These are phyloP conservation scores for Gobio gobio DNA, from an alignment of 2,113 vertebrate genomes.

Conservation along the genomic window DNA sequence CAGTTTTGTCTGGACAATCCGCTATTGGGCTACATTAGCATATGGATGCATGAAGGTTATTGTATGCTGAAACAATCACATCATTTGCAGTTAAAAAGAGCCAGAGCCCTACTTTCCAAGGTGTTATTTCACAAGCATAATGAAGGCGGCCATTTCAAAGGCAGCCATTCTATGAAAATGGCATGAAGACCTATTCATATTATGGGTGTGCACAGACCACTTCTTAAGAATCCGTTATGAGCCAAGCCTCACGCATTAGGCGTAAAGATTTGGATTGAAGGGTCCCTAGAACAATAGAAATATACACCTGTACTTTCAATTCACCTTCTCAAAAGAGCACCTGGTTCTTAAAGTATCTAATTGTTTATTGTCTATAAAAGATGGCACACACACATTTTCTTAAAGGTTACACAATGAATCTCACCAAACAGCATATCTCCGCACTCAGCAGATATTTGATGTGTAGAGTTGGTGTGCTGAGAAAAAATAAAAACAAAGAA, in stretches of 20 bases:
- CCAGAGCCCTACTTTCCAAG: conserved; percentile 33
- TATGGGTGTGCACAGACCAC: conserved; percentile 19
- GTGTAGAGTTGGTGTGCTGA: neutral
- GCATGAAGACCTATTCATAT: conserved; percentile 37
- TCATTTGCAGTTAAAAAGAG: conserved; percentile 48
- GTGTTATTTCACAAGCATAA: conserved; percentile 45
- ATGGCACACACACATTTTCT: neutral
- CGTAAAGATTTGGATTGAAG: neutral
- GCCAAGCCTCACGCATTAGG: conserved; percentile 12
- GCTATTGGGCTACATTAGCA: conserved; percentile 6
- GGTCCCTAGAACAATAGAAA: conserved; percentile 32
- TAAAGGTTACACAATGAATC: conserved; percentile 12
- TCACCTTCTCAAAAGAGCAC: conserved; percentile 16
- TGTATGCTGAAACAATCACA: conserved; percentile 47
- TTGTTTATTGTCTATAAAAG: neutral
- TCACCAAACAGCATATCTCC: neutral
- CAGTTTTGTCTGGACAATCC: conserved; percentile 31
- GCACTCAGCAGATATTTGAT: neutral
- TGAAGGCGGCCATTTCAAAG: conserved; percentile 55
- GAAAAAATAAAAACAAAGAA: neutral
- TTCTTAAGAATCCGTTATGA: conserved; percentile 29
- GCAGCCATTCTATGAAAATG: conserved; percentile 14
- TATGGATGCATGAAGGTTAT: conserved; percentile 41
- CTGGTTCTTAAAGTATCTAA: neutral
- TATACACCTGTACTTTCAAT: conserved; percentile 49